Evolutionary conservation across 64 coral and sea anemone genomes (phyloP).

Genomic region (Catalaphyllia jardinei): DNA sequence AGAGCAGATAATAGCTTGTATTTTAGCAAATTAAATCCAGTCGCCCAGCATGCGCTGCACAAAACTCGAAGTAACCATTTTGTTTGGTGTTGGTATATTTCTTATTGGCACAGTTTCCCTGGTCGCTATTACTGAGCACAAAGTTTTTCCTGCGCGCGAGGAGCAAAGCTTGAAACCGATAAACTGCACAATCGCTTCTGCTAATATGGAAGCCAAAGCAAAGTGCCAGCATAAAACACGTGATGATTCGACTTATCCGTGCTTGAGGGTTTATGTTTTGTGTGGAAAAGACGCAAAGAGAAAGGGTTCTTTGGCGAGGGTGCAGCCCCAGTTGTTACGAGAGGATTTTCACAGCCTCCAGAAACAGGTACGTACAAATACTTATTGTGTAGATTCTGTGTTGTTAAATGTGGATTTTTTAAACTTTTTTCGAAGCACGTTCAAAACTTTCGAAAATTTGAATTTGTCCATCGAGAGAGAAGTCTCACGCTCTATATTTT

Average conservation of each 20-base stretch:
- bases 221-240: constrained; percentile 12
- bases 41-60: constrained; percentile 1
- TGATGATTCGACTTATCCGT: constrained; percentile 6
- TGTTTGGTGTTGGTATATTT: constrained; percentile 22
- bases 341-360: constrained; percentile 19
- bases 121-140: not conserved
- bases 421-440: too few relatives aligned
- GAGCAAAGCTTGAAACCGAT: constrained; percentile 41
- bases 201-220: not conserved
- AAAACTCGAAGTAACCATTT: not conserved
- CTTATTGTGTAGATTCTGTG: too few relatives aligned
- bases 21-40: not conserved
- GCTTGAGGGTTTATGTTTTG: constrained; percentile 32
- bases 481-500: too few relatives aligned
- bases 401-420: too few relatives aligned
- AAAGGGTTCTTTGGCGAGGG: not conserved
- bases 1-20: not conserved
- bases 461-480: too few relatives aligned
- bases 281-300: constrained; percentile 13
- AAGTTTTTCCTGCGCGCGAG: not conserved
- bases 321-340: not conserved
- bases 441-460: too few relatives aligned
- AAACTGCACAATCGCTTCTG: constrained; percentile 29
- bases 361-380: not conserved
- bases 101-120: not conserved